These are phyloP conservation scores for Phyllotreta cruciferae DNA, from an alignment of 2,888 invertebrate species.

Conservation along the genomic window DNA sequence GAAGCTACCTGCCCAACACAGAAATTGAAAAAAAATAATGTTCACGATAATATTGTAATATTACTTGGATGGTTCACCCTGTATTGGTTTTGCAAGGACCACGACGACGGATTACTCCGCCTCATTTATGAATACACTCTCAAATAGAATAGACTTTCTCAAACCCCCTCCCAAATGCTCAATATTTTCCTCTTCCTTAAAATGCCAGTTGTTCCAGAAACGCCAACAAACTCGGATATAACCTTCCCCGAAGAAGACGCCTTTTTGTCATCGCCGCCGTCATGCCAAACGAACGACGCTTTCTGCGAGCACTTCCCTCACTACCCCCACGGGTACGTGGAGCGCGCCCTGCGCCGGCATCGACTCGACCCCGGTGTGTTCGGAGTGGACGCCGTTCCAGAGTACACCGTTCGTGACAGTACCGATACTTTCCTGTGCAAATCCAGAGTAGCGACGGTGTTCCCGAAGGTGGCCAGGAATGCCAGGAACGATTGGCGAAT, in stretches of 20 bases:
- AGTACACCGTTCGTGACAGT: conserved; percentile 12
- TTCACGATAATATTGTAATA: no score
- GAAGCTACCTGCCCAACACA: no score
- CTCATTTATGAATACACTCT: no score
- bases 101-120: no score
- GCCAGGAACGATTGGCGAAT: conserved; percentile 71
- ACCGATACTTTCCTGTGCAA: conserved; percentile 52
- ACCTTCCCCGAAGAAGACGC: conserved; percentile 3
- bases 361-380: not conserved
- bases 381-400: conserved; percentile 11
- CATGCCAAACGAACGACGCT: conserved; percentile 5
- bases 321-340: conserved; percentile 5
- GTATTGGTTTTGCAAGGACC: no score
- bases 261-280: not conserved
- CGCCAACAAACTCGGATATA: conserved; percentile 7
- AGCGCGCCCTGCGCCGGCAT: not conserved
- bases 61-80: no score
- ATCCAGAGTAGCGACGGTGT: conserved; percentile 62
- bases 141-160: no score
- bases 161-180: no score
- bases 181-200: no score
- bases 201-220: not conserved
- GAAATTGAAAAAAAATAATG: no score
- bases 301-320: conserved; percentile 17
- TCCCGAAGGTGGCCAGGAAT: conserved; percentile 69